Conservation (phyloP, 2,888 invertebrate genomes). For the Parelbella ahira region DNA sequence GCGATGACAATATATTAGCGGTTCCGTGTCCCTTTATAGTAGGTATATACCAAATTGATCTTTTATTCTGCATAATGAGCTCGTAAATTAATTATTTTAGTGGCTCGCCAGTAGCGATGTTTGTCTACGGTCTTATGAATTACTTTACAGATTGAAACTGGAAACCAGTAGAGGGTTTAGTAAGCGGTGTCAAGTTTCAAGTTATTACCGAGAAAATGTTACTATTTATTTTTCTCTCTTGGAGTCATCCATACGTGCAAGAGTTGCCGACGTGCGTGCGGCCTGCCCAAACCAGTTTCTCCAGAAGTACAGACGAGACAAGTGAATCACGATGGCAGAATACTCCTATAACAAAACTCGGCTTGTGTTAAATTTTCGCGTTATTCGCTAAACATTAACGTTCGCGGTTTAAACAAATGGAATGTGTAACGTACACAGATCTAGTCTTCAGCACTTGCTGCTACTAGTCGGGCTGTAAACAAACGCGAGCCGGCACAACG, state of each 20-base stretch:
- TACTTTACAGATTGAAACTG: background rate
- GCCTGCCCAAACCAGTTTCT: constrained; percentile 22
- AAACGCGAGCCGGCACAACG: constrained; percentile 9
- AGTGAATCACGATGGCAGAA: constrained; percentile 21
- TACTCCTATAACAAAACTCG: constrained; percentile 12
- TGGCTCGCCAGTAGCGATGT: too few species aligned
- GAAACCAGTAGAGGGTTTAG: background rate
- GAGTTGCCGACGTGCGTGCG: constrained; percentile 9
- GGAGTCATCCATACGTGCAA: constrained; percentile 21
- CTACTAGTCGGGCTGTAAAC: constrained; percentile 14
- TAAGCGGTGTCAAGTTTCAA: constrained; percentile 8
- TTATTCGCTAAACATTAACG: constrained; percentile 11
- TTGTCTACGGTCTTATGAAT: background rate
- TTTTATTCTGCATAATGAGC: too few species aligned
- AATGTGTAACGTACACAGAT: constrained; percentile 19
- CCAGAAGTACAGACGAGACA: constrained; percentile 21
- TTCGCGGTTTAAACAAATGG: constrained; percentile 18
- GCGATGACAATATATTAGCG: too few species aligned
- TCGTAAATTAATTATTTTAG: too few species aligned
- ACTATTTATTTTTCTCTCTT: constrained; percentile 21
- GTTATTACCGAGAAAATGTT: constrained; percentile 17
- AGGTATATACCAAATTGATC: too few species aligned
- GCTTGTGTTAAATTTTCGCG: constrained; percentile 12
- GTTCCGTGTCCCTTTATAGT: too few species aligned
- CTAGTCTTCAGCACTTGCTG: constrained; percentile 4